A percentile compares a stretch with the other conserved stretches of the same genome.
phyloP scores from a whole-genome alignment of 2,113 vertebrate genomes.

The Forbesichthys papilliferus region DNA sequence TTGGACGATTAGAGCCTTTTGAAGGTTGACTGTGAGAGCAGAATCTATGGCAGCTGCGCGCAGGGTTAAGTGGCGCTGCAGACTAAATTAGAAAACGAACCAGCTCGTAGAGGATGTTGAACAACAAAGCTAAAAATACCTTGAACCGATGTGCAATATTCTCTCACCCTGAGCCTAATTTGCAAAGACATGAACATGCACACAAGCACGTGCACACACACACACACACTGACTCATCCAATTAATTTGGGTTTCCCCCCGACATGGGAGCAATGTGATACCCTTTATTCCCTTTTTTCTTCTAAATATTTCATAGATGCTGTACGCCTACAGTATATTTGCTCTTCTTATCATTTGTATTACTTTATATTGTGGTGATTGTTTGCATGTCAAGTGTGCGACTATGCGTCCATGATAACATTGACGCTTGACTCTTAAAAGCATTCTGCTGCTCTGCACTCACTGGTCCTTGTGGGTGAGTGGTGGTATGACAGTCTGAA shows the following conservation, averaged over 20 bases:
- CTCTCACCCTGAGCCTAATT: constrained; percentile 33
- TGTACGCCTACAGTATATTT: not conserved
- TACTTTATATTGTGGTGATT: no score
- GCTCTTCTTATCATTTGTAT: no score
- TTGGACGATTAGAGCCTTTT: constrained; percentile 48
- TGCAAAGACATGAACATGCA: constrained; percentile 25
- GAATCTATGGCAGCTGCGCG: constrained; percentile 17
- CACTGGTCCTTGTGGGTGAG: constrained; percentile 66
- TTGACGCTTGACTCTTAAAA: constrained; percentile 3
- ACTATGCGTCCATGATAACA: no score
- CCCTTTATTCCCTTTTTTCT: not conserved
- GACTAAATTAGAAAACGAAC: constrained; percentile 41
- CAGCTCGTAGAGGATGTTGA: constrained; percentile 10
- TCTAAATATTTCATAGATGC: not conserved
- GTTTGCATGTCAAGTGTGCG: not conserved
- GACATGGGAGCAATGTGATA: constrained; percentile 30
- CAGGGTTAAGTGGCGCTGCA: constrained; percentile 18
- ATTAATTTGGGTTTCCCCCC: constrained; percentile 37
- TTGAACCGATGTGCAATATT: constrained; percentile 25
- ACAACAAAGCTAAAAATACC: constrained; percentile 67
- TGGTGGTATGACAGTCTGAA: constrained; percentile 66
- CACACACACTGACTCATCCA: not conserved
- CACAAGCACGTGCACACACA: constrained; percentile 4
- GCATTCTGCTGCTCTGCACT: constrained; percentile 39
- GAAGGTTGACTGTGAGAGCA: constrained; percentile 37